A percentile compares a stretch with the other conserved stretches of the same genome.
Conservation (phyloP, 2,888 invertebrate genomes). For the Drosophila lutescens region DNA sequence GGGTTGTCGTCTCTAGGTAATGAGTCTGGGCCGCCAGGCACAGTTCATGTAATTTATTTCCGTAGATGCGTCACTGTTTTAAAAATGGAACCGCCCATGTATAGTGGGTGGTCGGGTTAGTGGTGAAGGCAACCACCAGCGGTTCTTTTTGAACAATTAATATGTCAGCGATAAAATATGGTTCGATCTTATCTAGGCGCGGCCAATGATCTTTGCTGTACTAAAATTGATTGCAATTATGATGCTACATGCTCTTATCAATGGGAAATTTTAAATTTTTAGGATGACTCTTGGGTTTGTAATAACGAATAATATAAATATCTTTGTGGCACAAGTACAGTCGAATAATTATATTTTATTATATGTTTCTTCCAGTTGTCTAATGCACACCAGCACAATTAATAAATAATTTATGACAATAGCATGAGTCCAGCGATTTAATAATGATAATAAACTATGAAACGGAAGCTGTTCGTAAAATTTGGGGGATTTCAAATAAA, state of each 20-base stretch:
- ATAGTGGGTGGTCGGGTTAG: constrained; percentile 1
- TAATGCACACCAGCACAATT: too few relatives aligned
- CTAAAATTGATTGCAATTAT: background rate
- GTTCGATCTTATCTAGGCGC: constrained; percentile 1
- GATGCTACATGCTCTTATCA: background rate
- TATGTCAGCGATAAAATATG: background rate
- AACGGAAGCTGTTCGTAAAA: too few relatives aligned
- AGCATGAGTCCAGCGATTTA: too few relatives aligned
- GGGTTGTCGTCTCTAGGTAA: constrained; percentile 11
- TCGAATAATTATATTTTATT: too few relatives aligned
- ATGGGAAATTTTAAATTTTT: too few relatives aligned
- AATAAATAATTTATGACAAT: too few relatives aligned
- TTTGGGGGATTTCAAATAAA: too few relatives aligned
- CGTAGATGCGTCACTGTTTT: constrained; percentile 55
- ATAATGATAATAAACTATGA: too few relatives aligned
- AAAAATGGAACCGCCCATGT: constrained; percentile 25
- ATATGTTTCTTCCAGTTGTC: too few relatives aligned
- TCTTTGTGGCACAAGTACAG: too few relatives aligned
- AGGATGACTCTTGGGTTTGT: too few relatives aligned
- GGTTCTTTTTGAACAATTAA: constrained; percentile 13
- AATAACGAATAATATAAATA: too few relatives aligned
- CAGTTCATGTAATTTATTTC: constrained; percentile 51
- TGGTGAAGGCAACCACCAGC: constrained; percentile 18
- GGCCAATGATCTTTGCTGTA: constrained; percentile 1
- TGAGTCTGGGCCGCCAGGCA: constrained; percentile 7